Evolutionary conservation across 2,113 vertebrate genomes (phyloP), one percentile per base, ranked within the genome.

Genomic region (Brachyistius frenatus): DNA sequence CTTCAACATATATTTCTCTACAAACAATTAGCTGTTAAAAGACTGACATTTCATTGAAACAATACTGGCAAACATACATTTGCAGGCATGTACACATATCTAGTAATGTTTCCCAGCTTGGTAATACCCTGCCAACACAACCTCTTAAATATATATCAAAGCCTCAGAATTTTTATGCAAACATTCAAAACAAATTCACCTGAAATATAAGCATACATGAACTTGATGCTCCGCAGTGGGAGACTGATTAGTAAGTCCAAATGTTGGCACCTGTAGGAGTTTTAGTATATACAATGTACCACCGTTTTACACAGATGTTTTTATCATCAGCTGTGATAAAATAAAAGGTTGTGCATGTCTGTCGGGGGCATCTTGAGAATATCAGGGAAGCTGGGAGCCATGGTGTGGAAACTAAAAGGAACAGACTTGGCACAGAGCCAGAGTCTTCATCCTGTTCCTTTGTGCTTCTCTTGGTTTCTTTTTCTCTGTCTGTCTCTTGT

Each of bases 311-410:
- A 72, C 70, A 61, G 53, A 37, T 65, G 81, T 80, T 77, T 78
- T 65, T 16, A 44, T 65, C 57, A 84, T 74, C 55, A 66, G 76
- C 37, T 63, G 63, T 16, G 52, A 33, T 73, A 7, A 69, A 81
- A 67, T 54, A 69, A 83, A 71, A 66, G 7, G 35, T 53, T 73
- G 58, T 57, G 54, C 52, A 57, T 33, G 30, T 78, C 44, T 53
- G 39, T 67, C 0, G 32, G 35, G 37, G 46, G 78, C 63, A 80
- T 84, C 64, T 73, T 78, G 78, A 73, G 62, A 88, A 73, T 66
- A 86, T 81, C 71, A 86, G 31, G 31, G 52, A 53, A 81, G 36
- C 46, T 35, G 53, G 41, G 53, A 73, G 85, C 68, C 36, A 66
- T 68, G 41, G 23, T 16, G 66, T 66, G 80, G 75, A 83, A 53